Evolutionary conservation across 2,113 vertebrate species (phyloP), one percentile per base, ranked within the genome.

Genomic region (Sinocyclocheilus maitianheensis): DNA sequence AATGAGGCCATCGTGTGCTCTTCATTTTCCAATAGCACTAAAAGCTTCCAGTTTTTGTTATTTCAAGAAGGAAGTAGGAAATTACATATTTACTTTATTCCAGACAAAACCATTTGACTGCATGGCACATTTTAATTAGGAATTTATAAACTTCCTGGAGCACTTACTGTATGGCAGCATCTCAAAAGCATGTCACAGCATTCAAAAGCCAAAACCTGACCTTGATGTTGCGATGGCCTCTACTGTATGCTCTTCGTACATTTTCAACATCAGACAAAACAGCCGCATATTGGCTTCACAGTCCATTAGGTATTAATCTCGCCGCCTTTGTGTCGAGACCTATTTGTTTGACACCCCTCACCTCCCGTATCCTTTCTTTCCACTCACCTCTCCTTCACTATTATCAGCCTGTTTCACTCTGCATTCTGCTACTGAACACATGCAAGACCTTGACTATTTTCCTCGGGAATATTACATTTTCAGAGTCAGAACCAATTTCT

Each of bases 361-460:
- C 20, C 20, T 55, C 40, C 22, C 3, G 9, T 16, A 22, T 6
- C 43, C 48, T 71, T 40, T n/a, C 37, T 53, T 71, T 63, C 10
- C 48, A 79, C 62, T 34, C 37, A 58, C 60, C 30, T 14, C 34
- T 72, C 12, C 30, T 84, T 60, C 14, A 26, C 58, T 37, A 34
- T 37, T 20, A 71, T 62, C 51, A 60, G 24, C 7, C 1, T n/a
- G 51, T 18, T 71, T 76, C 55, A 77, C 51, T 88, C 77, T 89
- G 78, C 83, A 89, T 77, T 85, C 43, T 40, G 53, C 12, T 83
- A 24, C 20, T 88, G 72, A 37, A 24, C 84, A 72, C 81, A 69
- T 82, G 85, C 46, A 82, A 75, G 55, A 77, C 71, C 60, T 84
- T 83, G 79, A 77, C 72, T 89, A 87, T 89, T 91, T 90, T 89